Evolutionary conservation across 2,888 invertebrate species (phyloP), one percentile per base, ranked within the genome.

Genomic region (Erebia epiphron): DNA sequence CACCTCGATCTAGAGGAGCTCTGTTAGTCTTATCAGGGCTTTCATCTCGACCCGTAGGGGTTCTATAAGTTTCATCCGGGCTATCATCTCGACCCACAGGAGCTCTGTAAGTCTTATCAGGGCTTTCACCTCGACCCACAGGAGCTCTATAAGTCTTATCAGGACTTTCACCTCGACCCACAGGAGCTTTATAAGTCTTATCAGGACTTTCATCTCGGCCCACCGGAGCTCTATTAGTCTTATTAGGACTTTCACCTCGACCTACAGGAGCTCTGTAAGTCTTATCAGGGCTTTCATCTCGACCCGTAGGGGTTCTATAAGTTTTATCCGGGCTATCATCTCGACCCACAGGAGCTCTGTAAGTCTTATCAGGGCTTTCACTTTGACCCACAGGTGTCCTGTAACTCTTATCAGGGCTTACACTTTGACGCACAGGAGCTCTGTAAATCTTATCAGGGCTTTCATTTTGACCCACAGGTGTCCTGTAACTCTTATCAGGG

Each of bases 391-490:
- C n/a, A n/a, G 50, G 50, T 16, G n/a, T 89, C 61, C 82, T 86
- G 67, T 73, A 78, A 3, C 74, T 80, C 75, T 94, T 93, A 65
- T 94, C 93, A 18, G 94, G 94, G 75, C 93, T 94, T 2, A 90
- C 88, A 75, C 94, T 85, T 26, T 91, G 91, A 71, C 90, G 90
- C 2, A 80, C 74, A 1, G 91, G 87, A 66, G 88, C 89, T 60
- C 81, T 86, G 66, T 73, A 78, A 4, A 74, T 81, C 75, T 94
- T 93, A 65, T 94, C 94, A 18, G 94, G 94, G 74, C 94, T 94
- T 2, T 91, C 88, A 75, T 94, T 46, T 43, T 13, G 16, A 18
- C 18, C 16, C 4, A 5, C 3, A 1, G 61, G 43, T 61, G 18
- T 61, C 9, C 16, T 61, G 16, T 18, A 61, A 61, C 13, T 18